Evolutionary conservation across 2,113 vertebrate genomes (phyloP).

Genomic region (Dicentrarchus labrax): DNA sequence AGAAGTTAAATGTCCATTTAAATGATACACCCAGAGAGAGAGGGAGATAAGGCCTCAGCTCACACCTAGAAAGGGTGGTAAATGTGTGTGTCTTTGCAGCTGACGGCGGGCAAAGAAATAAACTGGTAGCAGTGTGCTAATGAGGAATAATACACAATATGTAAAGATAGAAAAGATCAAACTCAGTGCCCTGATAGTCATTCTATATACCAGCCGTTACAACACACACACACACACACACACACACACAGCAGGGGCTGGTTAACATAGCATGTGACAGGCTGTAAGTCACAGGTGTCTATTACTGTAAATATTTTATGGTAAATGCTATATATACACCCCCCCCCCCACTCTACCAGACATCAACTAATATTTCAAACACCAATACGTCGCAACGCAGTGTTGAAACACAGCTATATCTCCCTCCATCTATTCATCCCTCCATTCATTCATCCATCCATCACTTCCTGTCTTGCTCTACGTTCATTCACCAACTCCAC

Average conservation of each 20-base stretch:
- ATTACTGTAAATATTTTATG: slow-evolving; percentile 53
- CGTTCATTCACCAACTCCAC: not conserved
- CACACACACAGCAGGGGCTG: slow-evolving; percentile 5
- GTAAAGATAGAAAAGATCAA: not conserved
- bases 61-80: not conserved
- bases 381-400: slow-evolving; percentile 5
- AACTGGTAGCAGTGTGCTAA: slow-evolving; percentile 17
- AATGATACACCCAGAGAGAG: slow-evolving; percentile 40
- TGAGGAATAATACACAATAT: slow-evolving; percentile 9
- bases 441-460: slow-evolving; percentile 14
- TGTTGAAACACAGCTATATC: slow-evolving; percentile 22
- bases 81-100: slow-evolving; percentile 4
- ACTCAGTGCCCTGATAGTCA: not conserved
- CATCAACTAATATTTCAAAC: slow-evolving; percentile 37
- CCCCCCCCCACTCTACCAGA: not conserved
- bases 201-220: not conserved
- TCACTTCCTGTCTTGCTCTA: slow-evolving; percentile 2
- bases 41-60: not conserved
- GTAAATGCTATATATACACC: slow-evolving; percentile 1
- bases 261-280: slow-evolving; percentile 47
- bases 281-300: slow-evolving; percentile 34
- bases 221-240: slow-evolving; percentile 3
- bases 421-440: not conserved
- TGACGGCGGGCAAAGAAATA: slow-evolving; percentile 22
- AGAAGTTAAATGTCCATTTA: slow-evolving; percentile 52